Evolutionary conservation across 1,140 invertebrate species (phyloP).

Genomic region (Pomacea maculata): DNA sequence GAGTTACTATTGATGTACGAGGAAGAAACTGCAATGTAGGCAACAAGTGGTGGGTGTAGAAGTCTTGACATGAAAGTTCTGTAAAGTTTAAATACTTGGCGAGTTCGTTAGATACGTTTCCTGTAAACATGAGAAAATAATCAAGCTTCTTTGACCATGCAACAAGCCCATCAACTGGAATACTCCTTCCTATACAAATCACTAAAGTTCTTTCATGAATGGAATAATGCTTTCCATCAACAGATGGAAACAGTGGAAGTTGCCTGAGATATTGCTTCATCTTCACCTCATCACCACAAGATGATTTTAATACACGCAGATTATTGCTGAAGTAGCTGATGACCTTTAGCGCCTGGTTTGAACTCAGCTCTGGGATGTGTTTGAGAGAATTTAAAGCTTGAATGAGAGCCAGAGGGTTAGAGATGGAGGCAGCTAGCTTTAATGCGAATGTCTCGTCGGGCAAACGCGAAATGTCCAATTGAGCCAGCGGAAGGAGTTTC

Average conservation of each 20-base stretch:
- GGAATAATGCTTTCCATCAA: not conserved
- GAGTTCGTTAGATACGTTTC: not conserved
- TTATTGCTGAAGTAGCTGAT: slow-evolving; percentile 16
- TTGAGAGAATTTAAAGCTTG: slow-evolving; percentile 5
- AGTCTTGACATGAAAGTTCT: not conserved
- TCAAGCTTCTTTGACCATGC: not conserved
- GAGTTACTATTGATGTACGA: not conserved
- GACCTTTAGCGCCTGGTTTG: not conserved
- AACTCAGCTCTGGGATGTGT: not conserved
- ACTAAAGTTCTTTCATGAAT: not conserved
- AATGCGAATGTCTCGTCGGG: not conserved
- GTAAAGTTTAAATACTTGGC: not conserved
- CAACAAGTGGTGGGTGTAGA: not conserved
- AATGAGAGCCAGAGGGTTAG: slow-evolving; percentile 2
- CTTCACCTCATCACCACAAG: not conserved
- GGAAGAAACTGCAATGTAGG: not conserved
- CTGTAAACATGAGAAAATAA: not conserved
- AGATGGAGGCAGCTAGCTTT: slow-evolving; percentile 3
- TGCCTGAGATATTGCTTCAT: slow-evolving; percentile 2
- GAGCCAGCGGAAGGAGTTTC: not conserved
- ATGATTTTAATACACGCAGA: not conserved
- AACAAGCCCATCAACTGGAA: not conserved
- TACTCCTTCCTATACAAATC: not conserved
- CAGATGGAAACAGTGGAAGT: slow-evolving; percentile 8
- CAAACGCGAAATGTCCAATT: not conserved